Evolutionary conservation across 1,140 invertebrate genomes (phyloP), one percentile per base, ranked within the genome.

Genomic region (Agraylea sexmaculata): DNA sequence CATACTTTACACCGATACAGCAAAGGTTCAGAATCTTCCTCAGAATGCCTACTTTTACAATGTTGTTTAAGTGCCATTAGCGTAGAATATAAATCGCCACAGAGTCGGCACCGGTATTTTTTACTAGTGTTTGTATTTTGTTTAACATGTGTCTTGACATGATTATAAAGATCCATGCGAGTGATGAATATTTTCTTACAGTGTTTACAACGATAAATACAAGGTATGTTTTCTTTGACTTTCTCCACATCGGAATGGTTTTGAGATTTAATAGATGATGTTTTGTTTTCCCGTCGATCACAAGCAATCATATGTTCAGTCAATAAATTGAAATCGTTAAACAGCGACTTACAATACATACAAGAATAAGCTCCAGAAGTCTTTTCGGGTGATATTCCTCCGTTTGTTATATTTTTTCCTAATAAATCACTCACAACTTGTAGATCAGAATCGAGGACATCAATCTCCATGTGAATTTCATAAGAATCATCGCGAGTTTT

Each of bases 391-490:
- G 6, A 17, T 19, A 7, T 7, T 19, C 5, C 11, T 19, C 12
- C 10, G 10, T 12, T 35, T 17, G 35, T 20, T 36, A 12, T 8
- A 8, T 49, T 31, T 23, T 45, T 49, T 8, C 32, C 27, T 31
- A 49, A 27, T 5, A 49, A 30, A 27, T 49, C 36, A 35, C 43
- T 49, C 1, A 42, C 47, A 31, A 49, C 42, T 35, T 49, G 43
- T 27, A 42, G 39, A 38, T 49, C 47, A n/a, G 43, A 42, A 29
- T 49, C 47, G 4, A 45, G 19, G 25, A 49, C 42, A 21, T 49
- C 47, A 15, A 49, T 45, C 40, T 49, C 47, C 47, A 49, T 49
- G 21, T 49, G 47, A 40, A 49, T 49, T 39, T 49, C 47, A 37
- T 42, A 42, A 3, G 39, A 45, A 36, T 49, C 43, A 40, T 45